phyloP scores from a whole-genome alignment of 1,140 invertebrate species.

The Magallana gigas region DNA sequence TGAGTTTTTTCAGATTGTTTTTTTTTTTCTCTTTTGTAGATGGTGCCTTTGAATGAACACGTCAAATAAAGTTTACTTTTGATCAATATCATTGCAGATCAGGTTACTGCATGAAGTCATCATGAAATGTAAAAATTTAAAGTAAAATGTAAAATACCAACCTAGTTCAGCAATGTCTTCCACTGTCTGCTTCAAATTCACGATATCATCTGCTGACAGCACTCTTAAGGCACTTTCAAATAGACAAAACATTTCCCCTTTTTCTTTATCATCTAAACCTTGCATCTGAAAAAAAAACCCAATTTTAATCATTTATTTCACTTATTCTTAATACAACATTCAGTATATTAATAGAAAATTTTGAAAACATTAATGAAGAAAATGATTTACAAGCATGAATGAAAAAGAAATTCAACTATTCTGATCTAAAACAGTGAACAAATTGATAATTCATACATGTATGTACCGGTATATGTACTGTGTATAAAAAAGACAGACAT shows the following conservation, averaged over 20 bases:
- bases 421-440: too few relatives aligned
- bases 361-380: too few relatives aligned
- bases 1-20: neutral
- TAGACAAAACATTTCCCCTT: conserved; percentile 1
- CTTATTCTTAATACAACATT: too few relatives aligned
- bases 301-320: too few relatives aligned
- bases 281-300: neutral
- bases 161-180: neutral
- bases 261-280: neutral
- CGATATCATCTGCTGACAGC: neutral
- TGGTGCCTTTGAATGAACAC: too few relatives aligned
- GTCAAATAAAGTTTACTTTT: neutral
- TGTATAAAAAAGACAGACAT: too few relatives aligned
- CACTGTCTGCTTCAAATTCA: neutral
- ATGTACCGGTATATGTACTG: too few relatives aligned
- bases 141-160: neutral
- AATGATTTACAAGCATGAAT: too few relatives aligned
- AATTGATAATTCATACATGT: too few relatives aligned
- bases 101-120: neutral
- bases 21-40: neutral
- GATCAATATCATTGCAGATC: neutral
- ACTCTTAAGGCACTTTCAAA: conserved; percentile 22
- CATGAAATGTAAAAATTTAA: neutral
- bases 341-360: too few relatives aligned
- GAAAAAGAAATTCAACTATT: too few relatives aligned